A percentile compares a stretch with the other conserved stretches of the same genome.
Evolutionary conservation across 1,140 invertebrate genomes (phyloP).

Genomic region (Drosophila willistoni): DNA sequence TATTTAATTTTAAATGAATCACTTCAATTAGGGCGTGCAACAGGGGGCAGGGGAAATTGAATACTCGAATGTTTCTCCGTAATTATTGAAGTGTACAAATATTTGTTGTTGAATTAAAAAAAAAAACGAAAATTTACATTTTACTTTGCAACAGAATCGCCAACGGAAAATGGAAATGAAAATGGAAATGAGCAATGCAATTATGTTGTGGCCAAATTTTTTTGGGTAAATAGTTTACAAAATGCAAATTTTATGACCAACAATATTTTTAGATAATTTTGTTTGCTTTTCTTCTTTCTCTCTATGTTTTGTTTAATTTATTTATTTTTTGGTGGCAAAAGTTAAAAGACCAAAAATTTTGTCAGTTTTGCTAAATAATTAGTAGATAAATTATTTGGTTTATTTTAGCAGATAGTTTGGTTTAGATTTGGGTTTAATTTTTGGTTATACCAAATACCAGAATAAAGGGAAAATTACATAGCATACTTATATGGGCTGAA

Average conservation of each 20-base stretch:
- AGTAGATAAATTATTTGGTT: background rate
- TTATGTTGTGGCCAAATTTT: slow-evolving; percentile 7
- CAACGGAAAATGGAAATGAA: background rate
- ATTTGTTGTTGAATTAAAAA: slow-evolving; percentile 7
- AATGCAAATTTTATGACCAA: slow-evolving; percentile 5
- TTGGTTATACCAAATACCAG: no score
- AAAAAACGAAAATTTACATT: background rate
- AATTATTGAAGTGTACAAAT: slow-evolving; percentile 12
- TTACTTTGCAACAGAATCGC: slow-evolving; percentile 8
- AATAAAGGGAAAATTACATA: background rate
- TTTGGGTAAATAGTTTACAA: background rate
- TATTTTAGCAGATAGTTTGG: background rate
- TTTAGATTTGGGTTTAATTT: background rate
- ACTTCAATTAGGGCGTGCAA: slow-evolving; percentile 1
- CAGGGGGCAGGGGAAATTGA: background rate
- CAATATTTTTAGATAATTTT: slow-evolving; percentile 1
- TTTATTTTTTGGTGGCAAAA: background rate
- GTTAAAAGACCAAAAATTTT: background rate
- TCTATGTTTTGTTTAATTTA: background rate
- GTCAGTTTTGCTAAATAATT: slow-evolving; percentile 8
- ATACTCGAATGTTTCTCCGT: slow-evolving; percentile 2
- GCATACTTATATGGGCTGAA: no score
- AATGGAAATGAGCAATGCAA: slow-evolving; percentile 12
- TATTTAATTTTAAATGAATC: slow-evolving; percentile 32
- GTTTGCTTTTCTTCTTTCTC: background rate